Conservation (phyloP, 2,113 vertebrate species). For the Gobiocypris rarus region DNA sequence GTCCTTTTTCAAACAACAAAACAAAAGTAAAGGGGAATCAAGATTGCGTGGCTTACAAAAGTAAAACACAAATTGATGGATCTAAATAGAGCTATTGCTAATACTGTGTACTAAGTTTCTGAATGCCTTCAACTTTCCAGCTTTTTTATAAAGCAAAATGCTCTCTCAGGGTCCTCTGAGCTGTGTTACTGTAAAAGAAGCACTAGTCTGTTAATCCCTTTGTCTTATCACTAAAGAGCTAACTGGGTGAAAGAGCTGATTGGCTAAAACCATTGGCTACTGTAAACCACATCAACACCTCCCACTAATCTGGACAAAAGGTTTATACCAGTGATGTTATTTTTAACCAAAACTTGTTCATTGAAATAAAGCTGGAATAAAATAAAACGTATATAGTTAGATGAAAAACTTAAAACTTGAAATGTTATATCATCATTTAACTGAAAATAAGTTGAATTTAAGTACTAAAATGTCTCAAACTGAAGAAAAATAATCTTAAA, state of each 20-base stretch:
- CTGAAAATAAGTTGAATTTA: background rate
- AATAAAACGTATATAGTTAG: background rate
- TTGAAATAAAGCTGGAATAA: background rate
- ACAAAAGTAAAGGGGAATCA: constrained; percentile 68
- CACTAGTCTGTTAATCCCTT: constrained; percentile 2
- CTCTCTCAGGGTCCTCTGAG: background rate
- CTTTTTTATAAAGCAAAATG: too few species aligned
- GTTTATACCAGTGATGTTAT: background rate
- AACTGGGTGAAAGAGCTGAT: constrained; percentile 4
- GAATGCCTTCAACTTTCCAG: background rate
- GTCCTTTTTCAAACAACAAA: constrained; percentile 75
- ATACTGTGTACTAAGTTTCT: too few species aligned
- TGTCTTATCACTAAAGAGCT: background rate
- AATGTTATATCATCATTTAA: background rate
- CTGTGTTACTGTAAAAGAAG: background rate
- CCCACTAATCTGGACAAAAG: constrained; percentile 17
- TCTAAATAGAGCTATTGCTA: background rate
- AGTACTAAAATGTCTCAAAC: background rate
- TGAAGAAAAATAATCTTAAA: background rate
- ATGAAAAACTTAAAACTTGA: background rate
- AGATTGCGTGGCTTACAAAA: constrained; percentile 56
- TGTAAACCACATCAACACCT: background rate
- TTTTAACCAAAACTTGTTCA: background rate
- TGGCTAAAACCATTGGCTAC: constrained; percentile 21
- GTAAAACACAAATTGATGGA: constrained; percentile 35